A percentile compares a stretch with the other conserved stretches of the same genome.
phyloP scores from a whole-genome alignment of 2,113 vertebrate species.

The Glaucomys volans region DNA sequence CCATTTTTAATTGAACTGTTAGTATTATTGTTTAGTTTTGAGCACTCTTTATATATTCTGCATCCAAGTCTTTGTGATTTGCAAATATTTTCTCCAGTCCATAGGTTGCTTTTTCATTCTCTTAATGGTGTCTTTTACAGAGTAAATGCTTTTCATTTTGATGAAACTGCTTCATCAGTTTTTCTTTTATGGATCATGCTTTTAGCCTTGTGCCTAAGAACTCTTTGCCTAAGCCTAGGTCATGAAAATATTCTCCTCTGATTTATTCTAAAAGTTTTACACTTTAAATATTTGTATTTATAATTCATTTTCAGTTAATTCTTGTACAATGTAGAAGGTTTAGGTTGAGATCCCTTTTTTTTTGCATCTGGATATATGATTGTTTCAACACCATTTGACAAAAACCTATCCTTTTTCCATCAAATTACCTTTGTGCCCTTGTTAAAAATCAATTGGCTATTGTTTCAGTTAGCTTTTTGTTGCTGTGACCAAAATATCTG shows the following conservation, averaged over 20 bases:
- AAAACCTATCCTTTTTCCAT: neutral
- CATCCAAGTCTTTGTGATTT: neutral
- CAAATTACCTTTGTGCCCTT: conserved; percentile 22
- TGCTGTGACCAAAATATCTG: too few relatives aligned
- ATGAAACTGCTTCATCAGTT: neutral
- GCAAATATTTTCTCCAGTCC: conserved; percentile 35
- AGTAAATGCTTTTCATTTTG: conserved; percentile 29
- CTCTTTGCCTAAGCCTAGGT: neutral
- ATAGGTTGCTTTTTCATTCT: conserved; percentile 11
- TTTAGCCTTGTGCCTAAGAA: conserved; percentile 26
- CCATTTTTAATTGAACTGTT: conserved; percentile 30
- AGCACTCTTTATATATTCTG: neutral
- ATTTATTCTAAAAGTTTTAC: conserved; percentile 35
- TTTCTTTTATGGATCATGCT: neutral
- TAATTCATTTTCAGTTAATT: conserved; percentile 37
- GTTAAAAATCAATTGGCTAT: neutral
- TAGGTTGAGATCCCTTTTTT: neutral
- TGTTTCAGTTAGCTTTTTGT: too few relatives aligned
- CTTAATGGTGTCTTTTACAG: conserved; percentile 20
- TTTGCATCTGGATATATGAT: neutral
- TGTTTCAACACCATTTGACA: neutral
- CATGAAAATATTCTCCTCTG: neutral
- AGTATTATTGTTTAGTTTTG: conserved; percentile 39
- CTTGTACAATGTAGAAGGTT: conserved; percentile 44
- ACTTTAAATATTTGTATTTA: conserved; percentile 8